Conservation (phyloP, 2,113 vertebrate species). For the Microtus pennsylvanicus region DNA sequence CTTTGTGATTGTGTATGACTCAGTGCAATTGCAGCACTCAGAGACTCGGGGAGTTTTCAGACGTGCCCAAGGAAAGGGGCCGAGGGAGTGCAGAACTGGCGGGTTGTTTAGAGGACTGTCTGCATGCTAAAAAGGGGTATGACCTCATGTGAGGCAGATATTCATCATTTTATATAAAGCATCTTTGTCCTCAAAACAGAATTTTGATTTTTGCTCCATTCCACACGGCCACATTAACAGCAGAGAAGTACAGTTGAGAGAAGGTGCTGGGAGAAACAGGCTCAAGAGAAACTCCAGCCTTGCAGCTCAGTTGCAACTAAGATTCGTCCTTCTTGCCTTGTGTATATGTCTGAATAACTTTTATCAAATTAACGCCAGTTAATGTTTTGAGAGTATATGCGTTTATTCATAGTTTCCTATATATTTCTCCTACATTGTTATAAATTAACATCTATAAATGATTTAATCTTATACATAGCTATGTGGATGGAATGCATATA, state of each 20-base stretch:
- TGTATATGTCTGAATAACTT: slow-evolving; percentile 5
- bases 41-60: slow-evolving; percentile 52
- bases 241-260: slow-evolving; percentile 21
- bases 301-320: not conserved
- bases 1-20: slow-evolving; percentile 73
- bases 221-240: slow-evolving; percentile 63
- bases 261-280: not conserved
- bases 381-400: not conserved
- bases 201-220: slow-evolving; percentile 61
- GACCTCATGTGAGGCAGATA: slow-evolving; percentile 74
- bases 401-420: slow-evolving; percentile 12
- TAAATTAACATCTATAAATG: slow-evolving; percentile 1
- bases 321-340: not conserved
- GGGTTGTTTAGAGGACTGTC: slow-evolving; percentile 17
- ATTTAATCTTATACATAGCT: not conserved
- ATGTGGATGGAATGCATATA: slow-evolving; percentile 53
- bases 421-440: not conserved
- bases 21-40: slow-evolving; percentile 60
- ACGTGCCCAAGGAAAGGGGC: slow-evolving; percentile 49
- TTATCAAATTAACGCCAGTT: not conserved
- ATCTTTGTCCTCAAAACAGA: slow-evolving; percentile 73
- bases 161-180: slow-evolving; percentile 69
- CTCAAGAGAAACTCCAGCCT: not conserved
- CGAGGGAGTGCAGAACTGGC: slow-evolving; percentile 8
- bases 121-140: slow-evolving; percentile 54